These are phyloP conservation scores for Cyrtorhinus lividipennis DNA, from an alignment of 1,140 invertebrate species.

Conservation along the genomic window DNA sequence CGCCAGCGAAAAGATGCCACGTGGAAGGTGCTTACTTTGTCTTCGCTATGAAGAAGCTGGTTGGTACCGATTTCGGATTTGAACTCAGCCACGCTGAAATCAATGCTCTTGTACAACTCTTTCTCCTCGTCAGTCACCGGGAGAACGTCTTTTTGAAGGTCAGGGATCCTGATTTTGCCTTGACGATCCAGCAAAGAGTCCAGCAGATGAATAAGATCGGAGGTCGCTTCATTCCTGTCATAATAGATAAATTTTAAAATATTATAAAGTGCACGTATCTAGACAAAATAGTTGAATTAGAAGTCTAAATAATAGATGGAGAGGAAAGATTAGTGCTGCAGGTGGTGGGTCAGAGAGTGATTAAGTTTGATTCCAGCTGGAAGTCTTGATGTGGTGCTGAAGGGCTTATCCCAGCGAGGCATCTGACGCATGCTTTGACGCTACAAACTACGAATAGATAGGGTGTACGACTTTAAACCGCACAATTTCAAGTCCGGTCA, in stretches of 20 bases:
- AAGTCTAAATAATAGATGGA: too few species aligned
- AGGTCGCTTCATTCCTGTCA: constrained; percentile 64
- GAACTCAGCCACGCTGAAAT: constrained; percentile 78
- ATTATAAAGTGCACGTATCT: too few species aligned
- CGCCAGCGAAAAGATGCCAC: too few species aligned
- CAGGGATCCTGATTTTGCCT: constrained; percentile 67
- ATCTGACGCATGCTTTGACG: too few species aligned
- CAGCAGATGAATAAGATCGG: constrained; percentile 72
- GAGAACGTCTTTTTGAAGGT: constrained; percentile 63
- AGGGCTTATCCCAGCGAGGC: too few species aligned
- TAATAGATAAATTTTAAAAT: constrained; percentile 15
- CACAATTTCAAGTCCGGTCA: too few species aligned
- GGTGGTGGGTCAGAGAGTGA: too few species aligned
- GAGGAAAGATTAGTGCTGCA: too few species aligned
- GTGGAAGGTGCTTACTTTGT: constrained; percentile 50
- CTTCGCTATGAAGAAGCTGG: constrained; percentile 55
- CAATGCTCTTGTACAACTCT: constrained; percentile 67
- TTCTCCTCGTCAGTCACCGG: constrained; percentile 58
- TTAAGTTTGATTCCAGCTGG: too few species aligned
- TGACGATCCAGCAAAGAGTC: constrained; percentile 67
- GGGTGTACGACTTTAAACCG: too few species aligned
- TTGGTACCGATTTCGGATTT: constrained; percentile 51
- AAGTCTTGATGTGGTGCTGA: too few species aligned
- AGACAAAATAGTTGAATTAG: constrained; percentile 12
- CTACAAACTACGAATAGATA: too few species aligned